Evolutionary conservation across 2,888 invertebrate genomes (phyloP), one percentile per base, ranked within the genome.

Genomic region (Aphodius granarius): DNA sequence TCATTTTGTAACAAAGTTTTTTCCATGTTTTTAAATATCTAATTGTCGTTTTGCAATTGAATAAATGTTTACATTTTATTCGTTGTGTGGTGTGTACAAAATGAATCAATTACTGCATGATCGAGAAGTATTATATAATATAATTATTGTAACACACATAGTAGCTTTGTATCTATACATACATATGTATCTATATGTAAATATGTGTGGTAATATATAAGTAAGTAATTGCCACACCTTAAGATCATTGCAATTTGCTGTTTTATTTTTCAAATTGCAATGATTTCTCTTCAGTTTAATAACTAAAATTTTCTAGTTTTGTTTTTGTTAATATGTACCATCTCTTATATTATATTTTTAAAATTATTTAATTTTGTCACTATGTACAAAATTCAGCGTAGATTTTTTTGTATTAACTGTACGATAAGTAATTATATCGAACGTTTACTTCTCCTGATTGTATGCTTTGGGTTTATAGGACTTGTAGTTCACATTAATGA

Each of bases 51-150:
- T 3, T 43, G 43, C 6, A 9, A 13, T 9, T 43, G 43, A n/a
- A 43, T 43, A 43, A 43, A 43, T 43, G 43, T 43, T 43, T 43
- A 43, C 13, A 43, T 66, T 76, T 79, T 80, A 78, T 78, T 77
- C 77, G 79, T 80, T 78, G 80, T 76, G 5, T 43, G 63, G 18
- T 17, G 22, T 70, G 22, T 43, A 43, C 72, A 74, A 75, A 78
- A 75, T 78, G 77, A 75, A 65, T 78, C 78, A 76, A 73, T 72
- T 66, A 75, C 72, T 77, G 78, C 77, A 77, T 77, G 79, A 75
- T 75, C 66, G 64, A 71, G 64, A 76, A 77, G 73, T 76, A 79
- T 77, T 78, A 80, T 79, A 79, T 9, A 1, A 80, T 79, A 79
- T 9, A 1, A 43, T 43, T 43, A 43, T 43, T 43, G 13, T 43